Evolutionary conservation across 2,797 vertebrate genomes (phyloP), one percentile per base, ranked within the genome.

Genomic region (Gastrophryne carolinensis): DNA sequence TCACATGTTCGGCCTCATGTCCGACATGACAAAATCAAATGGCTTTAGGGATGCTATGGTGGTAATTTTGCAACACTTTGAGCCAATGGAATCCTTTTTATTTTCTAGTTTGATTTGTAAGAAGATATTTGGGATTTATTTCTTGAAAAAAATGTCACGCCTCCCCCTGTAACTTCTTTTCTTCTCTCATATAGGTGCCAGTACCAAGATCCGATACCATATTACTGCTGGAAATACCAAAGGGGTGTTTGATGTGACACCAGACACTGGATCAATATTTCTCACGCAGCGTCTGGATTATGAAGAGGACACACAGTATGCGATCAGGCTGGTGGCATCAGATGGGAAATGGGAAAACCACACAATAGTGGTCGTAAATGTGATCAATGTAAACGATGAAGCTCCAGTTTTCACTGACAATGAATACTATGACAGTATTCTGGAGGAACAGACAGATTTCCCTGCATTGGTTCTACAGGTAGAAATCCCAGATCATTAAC

Each of bases 281-380:
- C 89, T 96, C 21, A 87, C 92, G 37, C 94, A 93, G 81, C 80
- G 87, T 7, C 89, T 96, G 64, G 93, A 96, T 86, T 96, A 94
- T 7, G 95, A 96, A 86, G 85, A 87, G 81, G 89, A 92, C 66
- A 91, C 88, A 58, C 83, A 70, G 41, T 94, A 92, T 27, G 90
- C 95, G 79, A 89, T 96, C 11, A 82, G 81, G 7, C 87, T 96
- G 83, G 92, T 95, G 30, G 94, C 93, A 2, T 96, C 95, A 0
- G 95, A 96, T 72, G 95, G 95, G 35, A 95, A 95, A 81, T 96
- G 95, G 95, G 95, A 96, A 85, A 95, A 95, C 62, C 89, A 95
- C 79, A 95, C 94, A 4, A 82, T 89, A 74, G 84, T 96, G 63
- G 75, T 89, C 67, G 90, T 95, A 35, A 87, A 80, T 72, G 89